phyloP scores from a whole-genome alignment of 1,140 invertebrate genomes.

The Drosophila azteca region DNA sequence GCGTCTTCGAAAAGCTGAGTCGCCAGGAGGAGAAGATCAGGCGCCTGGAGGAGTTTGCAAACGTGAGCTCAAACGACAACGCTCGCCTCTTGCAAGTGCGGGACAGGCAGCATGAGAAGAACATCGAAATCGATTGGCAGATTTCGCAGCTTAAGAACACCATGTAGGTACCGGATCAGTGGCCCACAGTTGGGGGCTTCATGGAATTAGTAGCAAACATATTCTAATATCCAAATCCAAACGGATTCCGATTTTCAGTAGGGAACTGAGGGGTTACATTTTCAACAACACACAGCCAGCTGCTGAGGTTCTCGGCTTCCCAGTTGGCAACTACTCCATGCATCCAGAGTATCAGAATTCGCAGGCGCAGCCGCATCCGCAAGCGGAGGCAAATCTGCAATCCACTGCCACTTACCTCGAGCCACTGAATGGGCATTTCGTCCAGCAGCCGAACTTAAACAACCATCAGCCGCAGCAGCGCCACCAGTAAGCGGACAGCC shows the following conservation, averaged over 20 bases:
- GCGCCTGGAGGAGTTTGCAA: conserved; percentile 86
- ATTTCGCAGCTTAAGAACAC: too few species aligned
- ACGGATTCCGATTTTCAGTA: too few species aligned
- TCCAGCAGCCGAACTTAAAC: background rate
- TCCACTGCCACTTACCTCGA: conserved; percentile 4
- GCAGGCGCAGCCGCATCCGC: background rate
- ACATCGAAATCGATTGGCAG: too few species aligned
- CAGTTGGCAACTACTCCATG: conserved; percentile 16
- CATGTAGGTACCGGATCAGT: too few species aligned
- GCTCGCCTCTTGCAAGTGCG: too few species aligned
- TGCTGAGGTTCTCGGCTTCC: too few species aligned
- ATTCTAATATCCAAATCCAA: conserved; percentile 41
- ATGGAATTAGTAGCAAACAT: conserved; percentile 20
- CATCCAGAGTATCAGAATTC: background rate
- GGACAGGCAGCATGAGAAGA: too few species aligned
- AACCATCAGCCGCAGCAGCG: too few species aligned
- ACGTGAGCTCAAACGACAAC: conserved; percentile 86
- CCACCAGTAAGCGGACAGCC: too few species aligned
- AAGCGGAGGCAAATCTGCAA: conserved; percentile 28
- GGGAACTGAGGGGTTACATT: too few species aligned
- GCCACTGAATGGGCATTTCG: conserved; percentile 2
- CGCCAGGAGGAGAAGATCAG: conserved; percentile 86
- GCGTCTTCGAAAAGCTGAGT: conserved; percentile 85
- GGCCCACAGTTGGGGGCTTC: too few species aligned
- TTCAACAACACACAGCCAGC: too few species aligned